Evolutionary conservation across 2,888 invertebrate genomes (phyloP).

Genomic region (Dromius quadrimaculatus): DNA sequence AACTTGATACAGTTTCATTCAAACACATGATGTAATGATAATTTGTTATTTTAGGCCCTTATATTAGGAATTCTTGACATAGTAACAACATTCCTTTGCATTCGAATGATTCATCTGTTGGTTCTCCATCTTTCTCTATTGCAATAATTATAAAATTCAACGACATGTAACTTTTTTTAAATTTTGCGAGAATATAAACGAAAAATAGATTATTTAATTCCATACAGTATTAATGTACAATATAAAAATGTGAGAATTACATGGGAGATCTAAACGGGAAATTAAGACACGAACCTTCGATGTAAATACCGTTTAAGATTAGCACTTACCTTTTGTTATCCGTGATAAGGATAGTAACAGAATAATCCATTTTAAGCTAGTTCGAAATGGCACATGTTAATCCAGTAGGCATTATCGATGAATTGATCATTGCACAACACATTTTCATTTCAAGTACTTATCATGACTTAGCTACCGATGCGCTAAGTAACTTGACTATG

Average conservation of each 20-base stretch:
- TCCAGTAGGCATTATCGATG: conserved; percentile 7
- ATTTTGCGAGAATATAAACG: too few species aligned
- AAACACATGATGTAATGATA: conserved; percentile 22
- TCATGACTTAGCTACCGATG: conserved; percentile 1
- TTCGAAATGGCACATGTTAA: conserved; percentile 43
- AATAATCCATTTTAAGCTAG: conserved; percentile 42
- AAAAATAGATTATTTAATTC: too few species aligned
- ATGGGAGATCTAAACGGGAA: conserved; percentile 25
- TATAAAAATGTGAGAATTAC: too few species aligned
- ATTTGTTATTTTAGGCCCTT: neutral
- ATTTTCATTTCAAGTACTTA: conserved; percentile 7
- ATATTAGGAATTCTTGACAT: neutral
- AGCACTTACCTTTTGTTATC: conserved; percentile 34
- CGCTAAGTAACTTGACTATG: neutral
- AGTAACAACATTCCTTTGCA: too few species aligned
- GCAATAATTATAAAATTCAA: too few species aligned
- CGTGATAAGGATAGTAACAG: conserved; percentile 7
- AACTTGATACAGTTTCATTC: neutral
- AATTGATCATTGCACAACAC: conserved; percentile 2
- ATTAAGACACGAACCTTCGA: conserved; percentile 27
- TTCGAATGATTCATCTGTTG: too few species aligned
- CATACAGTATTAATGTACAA: neutral
- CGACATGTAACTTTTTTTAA: too few species aligned
- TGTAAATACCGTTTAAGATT: neutral
- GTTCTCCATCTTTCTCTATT: too few species aligned